Evolutionary conservation across 2,113 vertebrate species (phyloP).

Genomic region (Polypterus senegalus): DNA sequence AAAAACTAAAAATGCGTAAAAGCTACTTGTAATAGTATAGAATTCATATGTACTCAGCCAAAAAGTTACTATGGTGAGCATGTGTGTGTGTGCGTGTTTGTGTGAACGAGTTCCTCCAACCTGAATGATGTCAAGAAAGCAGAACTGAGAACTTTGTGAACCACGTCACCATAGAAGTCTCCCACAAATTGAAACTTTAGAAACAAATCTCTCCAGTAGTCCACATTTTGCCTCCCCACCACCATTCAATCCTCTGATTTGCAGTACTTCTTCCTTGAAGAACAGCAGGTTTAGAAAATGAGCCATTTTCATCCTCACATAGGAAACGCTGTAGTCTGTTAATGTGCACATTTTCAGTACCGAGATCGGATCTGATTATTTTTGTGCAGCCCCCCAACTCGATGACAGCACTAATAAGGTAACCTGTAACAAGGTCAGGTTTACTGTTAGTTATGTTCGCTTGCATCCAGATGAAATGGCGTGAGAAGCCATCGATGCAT

Average conservation of each 20-base stretch:
- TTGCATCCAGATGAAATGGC: slow-evolving; percentile 17
- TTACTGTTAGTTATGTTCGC: slow-evolving; percentile 13
- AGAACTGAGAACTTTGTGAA: slow-evolving; percentile 18
- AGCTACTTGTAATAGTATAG: too few relatives aligned
- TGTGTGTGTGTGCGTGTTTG: too few relatives aligned
- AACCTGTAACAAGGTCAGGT: slow-evolving; percentile 11
- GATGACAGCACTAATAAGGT: slow-evolving; percentile 8
- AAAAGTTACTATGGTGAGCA: too few relatives aligned
- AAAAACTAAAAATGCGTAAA: too few relatives aligned
- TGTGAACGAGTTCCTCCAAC: not conserved
- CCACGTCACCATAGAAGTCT: slow-evolving; percentile 8
- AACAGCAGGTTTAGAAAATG: not conserved
- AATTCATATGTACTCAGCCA: too few relatives aligned
- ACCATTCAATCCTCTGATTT: slow-evolving; percentile 17
- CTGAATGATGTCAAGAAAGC: slow-evolving; percentile 13
- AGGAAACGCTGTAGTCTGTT: slow-evolving; percentile 12
- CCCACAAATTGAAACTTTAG: slow-evolving; percentile 11
- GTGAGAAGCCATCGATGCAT: slow-evolving; percentile 18
- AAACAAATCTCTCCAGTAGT: slow-evolving; percentile 14
- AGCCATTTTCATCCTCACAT: not conserved
- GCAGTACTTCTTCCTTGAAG: slow-evolving; percentile 12
- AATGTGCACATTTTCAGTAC: slow-evolving; percentile 16
- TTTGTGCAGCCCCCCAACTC: slow-evolving; percentile 7
- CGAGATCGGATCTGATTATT: slow-evolving; percentile 12
- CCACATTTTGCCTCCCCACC: slow-evolving; percentile 16